Evolutionary conservation across 2,113 vertebrate genomes (phyloP).

Genomic region (Chaenocephalus aceratus): DNA sequence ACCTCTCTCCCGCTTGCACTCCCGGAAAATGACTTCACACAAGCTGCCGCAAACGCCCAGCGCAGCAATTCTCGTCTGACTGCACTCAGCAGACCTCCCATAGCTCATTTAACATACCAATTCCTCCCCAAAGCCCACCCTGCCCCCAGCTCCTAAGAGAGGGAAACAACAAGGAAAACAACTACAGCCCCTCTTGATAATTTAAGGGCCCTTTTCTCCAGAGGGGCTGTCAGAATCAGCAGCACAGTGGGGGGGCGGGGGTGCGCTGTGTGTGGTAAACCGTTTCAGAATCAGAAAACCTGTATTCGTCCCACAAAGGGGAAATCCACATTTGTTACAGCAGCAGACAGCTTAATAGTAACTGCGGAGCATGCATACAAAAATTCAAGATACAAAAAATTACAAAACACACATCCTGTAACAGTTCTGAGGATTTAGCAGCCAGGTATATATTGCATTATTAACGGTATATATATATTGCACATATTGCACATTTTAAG

Average conservation of each 20-base stretch:
- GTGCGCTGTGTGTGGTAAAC: not conserved
- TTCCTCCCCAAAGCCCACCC: conserved; percentile 71
- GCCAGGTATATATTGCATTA: too few relatives aligned
- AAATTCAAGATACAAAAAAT: too few relatives aligned
- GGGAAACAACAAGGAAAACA: conserved; percentile 78
- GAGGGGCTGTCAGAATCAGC: conserved; percentile 70
- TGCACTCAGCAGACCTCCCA: conserved; percentile 80
- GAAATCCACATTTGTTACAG: too few relatives aligned
- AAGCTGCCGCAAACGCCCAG: conserved; percentile 82
- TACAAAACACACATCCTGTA: too few relatives aligned
- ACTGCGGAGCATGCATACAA: too few relatives aligned
- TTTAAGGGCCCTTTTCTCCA: conserved; percentile 73
- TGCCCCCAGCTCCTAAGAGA: conserved; percentile 46
- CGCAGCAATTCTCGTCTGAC: conserved; percentile 82
- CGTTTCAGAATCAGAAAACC: not conserved
- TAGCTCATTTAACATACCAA: conserved; percentile 85
- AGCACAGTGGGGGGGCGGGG: conserved; percentile 37
- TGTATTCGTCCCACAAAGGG: too few relatives aligned
- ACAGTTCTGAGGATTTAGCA: too few relatives aligned
- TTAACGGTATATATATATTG: too few relatives aligned
- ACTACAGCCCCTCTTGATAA: conserved; percentile 77
- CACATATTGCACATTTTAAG: too few relatives aligned
- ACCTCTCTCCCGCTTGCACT: conserved; percentile 82
- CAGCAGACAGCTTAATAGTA: too few relatives aligned
- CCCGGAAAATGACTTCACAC: conserved; percentile 85